Evolutionary conservation across 2,797 vertebrate species (phyloP).

Genomic region (Vireo griseus): DNA sequence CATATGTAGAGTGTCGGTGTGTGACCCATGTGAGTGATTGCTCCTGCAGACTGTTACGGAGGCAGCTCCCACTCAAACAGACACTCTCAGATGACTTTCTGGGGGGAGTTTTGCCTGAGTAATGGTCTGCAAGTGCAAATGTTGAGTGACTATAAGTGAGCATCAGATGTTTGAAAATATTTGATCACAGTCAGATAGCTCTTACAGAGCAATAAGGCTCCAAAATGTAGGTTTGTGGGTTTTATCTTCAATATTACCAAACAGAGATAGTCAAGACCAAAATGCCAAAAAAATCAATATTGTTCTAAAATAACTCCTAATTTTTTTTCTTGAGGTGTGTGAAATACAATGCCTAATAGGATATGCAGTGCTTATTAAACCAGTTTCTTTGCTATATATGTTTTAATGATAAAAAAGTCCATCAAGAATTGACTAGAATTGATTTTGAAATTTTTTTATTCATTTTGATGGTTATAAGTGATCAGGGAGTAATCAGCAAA

Average conservation of each 20-base stretch:
- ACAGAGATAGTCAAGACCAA: background rate
- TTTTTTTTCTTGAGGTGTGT: background rate
- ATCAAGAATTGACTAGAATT: conserved; percentile 1
- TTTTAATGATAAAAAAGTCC: background rate
- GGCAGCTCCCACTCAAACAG: background rate
- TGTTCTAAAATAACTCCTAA: background rate
- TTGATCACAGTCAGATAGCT: background rate
- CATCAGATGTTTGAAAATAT: background rate
- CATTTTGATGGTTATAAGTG: background rate
- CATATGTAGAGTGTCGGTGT: background rate
- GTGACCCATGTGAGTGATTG: background rate
- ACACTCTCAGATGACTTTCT: background rate
- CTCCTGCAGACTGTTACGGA: background rate
- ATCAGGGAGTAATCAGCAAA: background rate
- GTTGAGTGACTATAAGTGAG: background rate
- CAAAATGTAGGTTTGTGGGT: background rate
- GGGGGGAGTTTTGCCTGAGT: background rate
- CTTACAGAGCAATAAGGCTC: background rate
- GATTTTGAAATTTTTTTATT: background rate
- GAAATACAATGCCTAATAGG: background rate
- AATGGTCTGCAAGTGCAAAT: background rate
- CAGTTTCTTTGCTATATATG: background rate
- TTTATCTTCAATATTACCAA: conserved; percentile 23
- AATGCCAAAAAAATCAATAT: conserved; percentile 11
- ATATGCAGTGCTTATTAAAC: background rate